These are phyloP conservation scores for Pygocentrus nattereri DNA, from an alignment of 2,797 vertebrate genomes.

Conservation along the genomic window DNA sequence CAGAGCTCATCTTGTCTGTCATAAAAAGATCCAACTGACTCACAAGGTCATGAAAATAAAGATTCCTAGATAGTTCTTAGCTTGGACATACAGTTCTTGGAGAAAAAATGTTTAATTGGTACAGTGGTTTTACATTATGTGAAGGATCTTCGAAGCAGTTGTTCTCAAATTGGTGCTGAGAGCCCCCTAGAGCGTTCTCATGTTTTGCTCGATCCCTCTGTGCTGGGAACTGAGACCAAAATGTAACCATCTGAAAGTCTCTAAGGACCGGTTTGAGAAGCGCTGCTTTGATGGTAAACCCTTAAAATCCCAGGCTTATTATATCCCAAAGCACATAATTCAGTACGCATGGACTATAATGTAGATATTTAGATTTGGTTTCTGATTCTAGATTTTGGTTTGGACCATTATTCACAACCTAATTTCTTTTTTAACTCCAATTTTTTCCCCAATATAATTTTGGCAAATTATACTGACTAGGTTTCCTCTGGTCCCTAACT, in stretches of 20 bases:
- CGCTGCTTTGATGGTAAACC: no score
- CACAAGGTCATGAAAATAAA: neutral
- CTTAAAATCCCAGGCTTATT: no score
- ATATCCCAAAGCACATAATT: no score
- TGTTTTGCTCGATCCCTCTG: neutral
- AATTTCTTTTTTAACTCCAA: no score
- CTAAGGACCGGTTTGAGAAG: neutral
- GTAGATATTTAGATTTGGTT: no score
- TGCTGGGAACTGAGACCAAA: neutral
- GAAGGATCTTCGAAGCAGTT: no score
- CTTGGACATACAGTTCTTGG: neutral
- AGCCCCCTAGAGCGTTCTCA: neutral
- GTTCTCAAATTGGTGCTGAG: neutral
- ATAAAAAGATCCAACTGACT: neutral
- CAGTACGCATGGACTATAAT: no score
- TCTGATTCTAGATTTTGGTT: no score
- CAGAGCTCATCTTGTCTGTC: slow-evolving; percentile 1
- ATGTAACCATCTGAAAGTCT: neutral
- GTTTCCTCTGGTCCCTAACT: no score
- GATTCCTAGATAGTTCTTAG: neutral
- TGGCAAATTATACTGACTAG: no score
- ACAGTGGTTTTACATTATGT: no score
- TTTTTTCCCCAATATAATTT: no score
- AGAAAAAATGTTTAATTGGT: neutral
- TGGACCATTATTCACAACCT: neutral